These are phyloP conservation scores for Echiichthys vipera DNA, from an alignment of 2,797 vertebrate species.

Conservation along the genomic window DNA sequence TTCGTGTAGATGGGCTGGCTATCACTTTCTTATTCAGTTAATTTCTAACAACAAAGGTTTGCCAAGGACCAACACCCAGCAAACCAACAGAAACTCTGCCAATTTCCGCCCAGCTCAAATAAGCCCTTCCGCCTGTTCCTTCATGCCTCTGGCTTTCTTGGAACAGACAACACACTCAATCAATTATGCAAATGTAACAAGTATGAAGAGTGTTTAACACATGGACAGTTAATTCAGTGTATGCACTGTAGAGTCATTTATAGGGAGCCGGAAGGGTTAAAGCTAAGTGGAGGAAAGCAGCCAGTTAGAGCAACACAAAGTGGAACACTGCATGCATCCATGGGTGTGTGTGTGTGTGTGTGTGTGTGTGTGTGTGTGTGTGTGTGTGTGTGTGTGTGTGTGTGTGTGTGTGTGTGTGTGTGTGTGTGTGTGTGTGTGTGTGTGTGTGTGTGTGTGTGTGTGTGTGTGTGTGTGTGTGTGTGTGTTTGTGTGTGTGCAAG, in stretches of 20 bases:
- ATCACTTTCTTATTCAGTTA: constrained; percentile 76
- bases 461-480: constrained; percentile 2
- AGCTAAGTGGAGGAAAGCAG: constrained; percentile 56
- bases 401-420: neutral
- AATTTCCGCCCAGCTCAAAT: constrained; percentile 55
- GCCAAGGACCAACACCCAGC: constrained; percentile 76
- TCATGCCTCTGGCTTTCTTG: constrained; percentile 73
- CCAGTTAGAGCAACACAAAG: constrained; percentile 41
- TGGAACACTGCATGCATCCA: constrained; percentile 21
- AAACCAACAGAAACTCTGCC: constrained; percentile 60
- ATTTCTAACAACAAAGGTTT: constrained; percentile 77
- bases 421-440: constrained; percentile 7
- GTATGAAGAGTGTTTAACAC: constrained; percentile 68
- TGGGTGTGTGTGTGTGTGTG: constrained; percentile 17
- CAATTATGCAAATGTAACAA: constrained; percentile 79
- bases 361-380: neutral
- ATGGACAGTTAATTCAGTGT: constrained; percentile 62
- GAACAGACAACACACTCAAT: constrained; percentile 67
- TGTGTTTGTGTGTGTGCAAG: neutral
- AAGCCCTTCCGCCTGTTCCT: constrained; percentile 55
- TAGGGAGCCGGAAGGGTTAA: constrained; percentile 62
- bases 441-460: constrained; percentile 11
- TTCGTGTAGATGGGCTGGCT: constrained; percentile 51
- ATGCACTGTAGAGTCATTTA: constrained; percentile 54
- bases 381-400: no score